These are phyloP conservation scores for Bombus pyrosoma DNA, from an alignment of 1,140 invertebrate species.

Conservation along the genomic window DNA sequence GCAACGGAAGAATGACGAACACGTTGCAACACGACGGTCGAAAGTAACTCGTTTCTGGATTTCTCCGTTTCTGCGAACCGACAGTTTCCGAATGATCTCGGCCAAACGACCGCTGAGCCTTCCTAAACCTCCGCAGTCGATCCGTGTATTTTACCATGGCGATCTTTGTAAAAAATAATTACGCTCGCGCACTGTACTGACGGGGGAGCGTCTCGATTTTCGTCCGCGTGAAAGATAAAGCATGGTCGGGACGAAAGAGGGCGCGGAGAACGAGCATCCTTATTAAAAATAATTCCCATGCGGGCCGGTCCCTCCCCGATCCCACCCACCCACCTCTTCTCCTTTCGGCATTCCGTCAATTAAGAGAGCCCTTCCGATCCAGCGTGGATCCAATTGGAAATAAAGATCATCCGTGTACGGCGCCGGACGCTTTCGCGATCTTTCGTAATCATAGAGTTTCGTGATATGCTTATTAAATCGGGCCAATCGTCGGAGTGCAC, in stretches of 20 bases:
- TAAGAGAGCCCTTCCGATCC: slow-evolving; percentile 55
- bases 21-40: neutral
- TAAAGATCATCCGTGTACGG: slow-evolving; percentile 64
- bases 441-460: slow-evolving; percentile 71
- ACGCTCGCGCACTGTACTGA: too few relatives aligned
- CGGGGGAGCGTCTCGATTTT: neutral
- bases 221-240: slow-evolving; percentile 22
- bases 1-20: neutral
- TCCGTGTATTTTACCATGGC: too few relatives aligned
- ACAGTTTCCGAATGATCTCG: too few relatives aligned
- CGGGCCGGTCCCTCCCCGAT: slow-evolving; percentile 40
- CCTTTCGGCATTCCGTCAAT: slow-evolving; percentile 62
- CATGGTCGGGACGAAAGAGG: neutral
- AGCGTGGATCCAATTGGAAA: slow-evolving; percentile 71
- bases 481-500: slow-evolving; percentile 45
- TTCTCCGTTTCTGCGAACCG: neutral
- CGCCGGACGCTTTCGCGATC: slow-evolving; percentile 64
- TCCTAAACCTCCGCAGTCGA: too few relatives aligned
- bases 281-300: slow-evolving; percentile 72
- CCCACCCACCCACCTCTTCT: slow-evolving; percentile 51
- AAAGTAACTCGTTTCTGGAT: neutral
- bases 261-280: slow-evolving; percentile 55
- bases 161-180: neutral
- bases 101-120: too few relatives aligned
- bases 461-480: slow-evolving; percentile 74